A percentile compares a stretch with the other conserved stretches of the same genome.
phyloP scores from a whole-genome alignment of 1,140 invertebrate species.

The Ceratosolen fusciceps region DNA sequence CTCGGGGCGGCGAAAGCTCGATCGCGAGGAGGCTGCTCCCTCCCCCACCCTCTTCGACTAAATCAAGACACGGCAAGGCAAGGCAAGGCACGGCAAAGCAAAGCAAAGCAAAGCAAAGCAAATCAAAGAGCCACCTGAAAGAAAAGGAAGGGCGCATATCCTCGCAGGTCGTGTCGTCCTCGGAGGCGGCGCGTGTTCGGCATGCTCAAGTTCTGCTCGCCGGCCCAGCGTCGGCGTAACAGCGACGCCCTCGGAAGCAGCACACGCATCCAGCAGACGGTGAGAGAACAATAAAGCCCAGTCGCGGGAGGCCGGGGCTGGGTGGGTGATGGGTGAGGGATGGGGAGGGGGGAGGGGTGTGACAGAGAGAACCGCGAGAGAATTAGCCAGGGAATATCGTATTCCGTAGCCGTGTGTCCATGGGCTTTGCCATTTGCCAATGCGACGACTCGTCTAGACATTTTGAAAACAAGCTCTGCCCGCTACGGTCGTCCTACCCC shows the following conservation, averaged over 20 bases:
- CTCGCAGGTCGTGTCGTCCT: not conserved
- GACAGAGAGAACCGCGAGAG: too few species aligned
- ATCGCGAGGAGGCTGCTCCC: not conserved
- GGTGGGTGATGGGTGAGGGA: too few species aligned
- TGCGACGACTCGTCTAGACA: not conserved
- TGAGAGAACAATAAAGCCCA: constrained; percentile 56
- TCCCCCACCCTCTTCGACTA: too few species aligned
- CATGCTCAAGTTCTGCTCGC: constrained; percentile 81
- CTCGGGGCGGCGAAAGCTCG: not conserved
- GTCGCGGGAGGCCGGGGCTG: not conserved
- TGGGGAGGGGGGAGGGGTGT: too few species aligned
- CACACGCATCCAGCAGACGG: constrained; percentile 59
- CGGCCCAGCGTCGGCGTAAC: constrained; percentile 74
- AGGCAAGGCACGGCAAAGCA: too few species aligned
- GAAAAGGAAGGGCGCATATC: too few species aligned
- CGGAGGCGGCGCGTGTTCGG: constrained; percentile 50
- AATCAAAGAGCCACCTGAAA: too few species aligned
- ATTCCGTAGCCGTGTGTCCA: not conserved
- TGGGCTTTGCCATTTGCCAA: not conserved
- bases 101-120: too few species aligned
- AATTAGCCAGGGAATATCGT: constrained; percentile 2
- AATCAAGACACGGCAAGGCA: too few species aligned
- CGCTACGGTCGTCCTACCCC: too few species aligned
- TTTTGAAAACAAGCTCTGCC: not conserved
- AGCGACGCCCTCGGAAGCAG: constrained; percentile 49